Conservation (phyloP, 2,888 invertebrate genomes). For the Zygothrica quintamaculata region DNA sequence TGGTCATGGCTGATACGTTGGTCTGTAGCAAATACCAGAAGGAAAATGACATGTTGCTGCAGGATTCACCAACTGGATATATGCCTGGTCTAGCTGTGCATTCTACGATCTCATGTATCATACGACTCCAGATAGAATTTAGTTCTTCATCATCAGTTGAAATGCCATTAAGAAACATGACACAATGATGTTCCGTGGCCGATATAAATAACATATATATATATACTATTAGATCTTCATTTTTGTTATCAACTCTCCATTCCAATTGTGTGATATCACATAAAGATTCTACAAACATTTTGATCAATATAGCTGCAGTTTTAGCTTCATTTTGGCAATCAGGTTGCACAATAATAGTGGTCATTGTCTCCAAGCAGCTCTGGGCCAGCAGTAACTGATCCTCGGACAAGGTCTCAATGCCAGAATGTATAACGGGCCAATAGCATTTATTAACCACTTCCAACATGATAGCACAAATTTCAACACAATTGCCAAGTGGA, state of each 20-base stretch:
- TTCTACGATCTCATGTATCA: slow-evolving; percentile 90
- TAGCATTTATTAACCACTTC: slow-evolving; percentile 84
- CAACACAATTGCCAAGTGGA: slow-evolving; percentile 82
- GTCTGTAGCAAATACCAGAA: slow-evolving; percentile 96
- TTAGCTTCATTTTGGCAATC: slow-evolving; percentile 87
- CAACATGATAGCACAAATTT: slow-evolving; percentile 83
- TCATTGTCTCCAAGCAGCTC: slow-evolving; percentile 87
- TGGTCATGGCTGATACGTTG: slow-evolving; percentile 82
- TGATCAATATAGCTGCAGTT: slow-evolving; percentile 86
- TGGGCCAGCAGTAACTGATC: slow-evolving; percentile 87
- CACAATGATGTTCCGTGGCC: slow-evolving; percentile 89
- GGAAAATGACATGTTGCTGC: slow-evolving; percentile 93
- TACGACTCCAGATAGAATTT: slow-evolving; percentile 86
- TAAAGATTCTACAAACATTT: slow-evolving; percentile 87
- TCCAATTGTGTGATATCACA: slow-evolving; percentile 86
- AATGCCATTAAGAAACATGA: slow-evolving; percentile 84
- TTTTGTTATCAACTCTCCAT: slow-evolving; percentile 84
- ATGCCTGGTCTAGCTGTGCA: slow-evolving; percentile 92
- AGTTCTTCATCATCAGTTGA: slow-evolving; percentile 84
- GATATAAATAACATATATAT: slow-evolving; percentile 89
- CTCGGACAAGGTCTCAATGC: slow-evolving; percentile 85
- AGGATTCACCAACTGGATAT: slow-evolving; percentile 94
- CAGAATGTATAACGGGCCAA: slow-evolving; percentile 84
- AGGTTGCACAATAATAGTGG: slow-evolving; percentile 86
- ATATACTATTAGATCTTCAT: slow-evolving; percentile 88